Evolutionary conservation across 2,113 vertebrate species (phyloP), one percentile per base, ranked within the genome.

Genomic region (Cinclus mexicanus): DNA sequence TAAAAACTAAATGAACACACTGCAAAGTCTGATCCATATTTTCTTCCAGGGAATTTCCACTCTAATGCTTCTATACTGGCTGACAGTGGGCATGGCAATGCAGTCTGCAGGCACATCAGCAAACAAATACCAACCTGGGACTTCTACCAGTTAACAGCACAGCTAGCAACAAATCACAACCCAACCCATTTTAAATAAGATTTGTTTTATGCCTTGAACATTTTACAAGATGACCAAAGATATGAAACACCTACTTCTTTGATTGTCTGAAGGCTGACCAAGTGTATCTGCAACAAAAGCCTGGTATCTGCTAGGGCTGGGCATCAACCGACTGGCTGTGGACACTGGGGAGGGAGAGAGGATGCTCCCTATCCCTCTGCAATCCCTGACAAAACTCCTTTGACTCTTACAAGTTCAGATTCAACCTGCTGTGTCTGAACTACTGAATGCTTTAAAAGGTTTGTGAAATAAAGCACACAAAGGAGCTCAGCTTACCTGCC

Each of bases 401-500:
- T 42, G 53, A 53, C 63, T 68, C 55, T 28, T 19, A 24, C 7
- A n/a, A 77, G 61, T 12, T 77, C 44, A 77, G 77, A 71, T 74
- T 28, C 1, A 0, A 70, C 47, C 75, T 90, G 49, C 67, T 67
- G 50, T 70, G 70, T 67, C 87, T 85, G 64, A 94, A 31, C 29
- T 71, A 85, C 87, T 46, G 39, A 95, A 70, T 50, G 56, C 67
- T 91, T 21, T 55, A 35, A 90, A 93, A 80, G 33, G 60, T 89
- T 95, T 65, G 91, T 95, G 90, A 96, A 95, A 95, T 84, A 84
- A 95, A 97, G 96, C 94, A 94, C 95, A 96, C 25, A 28, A 97
- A 96, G 93, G 93, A 96, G 91, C 95, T 95, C 57, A 0, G 97
- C 98, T 98, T 98, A 98, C 98, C 98, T 98, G 98, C 96, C 95